These are phyloP conservation scores for Corvus hawaiiensis DNA, from an alignment of 2,113 vertebrate species.

Conservation along the genomic window DNA sequence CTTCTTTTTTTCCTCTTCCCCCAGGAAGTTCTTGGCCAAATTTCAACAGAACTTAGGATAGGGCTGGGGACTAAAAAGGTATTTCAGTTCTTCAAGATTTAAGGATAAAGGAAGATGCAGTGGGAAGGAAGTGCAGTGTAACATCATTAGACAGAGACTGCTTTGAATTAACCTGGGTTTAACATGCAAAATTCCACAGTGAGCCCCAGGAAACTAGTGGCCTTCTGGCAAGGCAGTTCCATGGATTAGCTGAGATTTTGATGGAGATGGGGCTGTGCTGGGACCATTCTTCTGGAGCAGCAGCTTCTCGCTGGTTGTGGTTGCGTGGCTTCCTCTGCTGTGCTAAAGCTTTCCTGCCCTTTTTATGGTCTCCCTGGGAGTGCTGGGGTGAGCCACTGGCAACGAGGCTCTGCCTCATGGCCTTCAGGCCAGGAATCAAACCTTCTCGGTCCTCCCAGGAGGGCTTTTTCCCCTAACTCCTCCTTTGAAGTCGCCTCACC, in stretches of 20 bases:
- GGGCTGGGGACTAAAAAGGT: neutral
- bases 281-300: neutral
- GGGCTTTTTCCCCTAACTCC: neutral
- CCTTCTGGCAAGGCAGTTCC: neutral
- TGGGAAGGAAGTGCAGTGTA: accelerated
- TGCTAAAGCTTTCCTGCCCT: neutral
- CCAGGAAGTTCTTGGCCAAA: conserved; percentile 33
- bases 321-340: neutral
- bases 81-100: neutral
- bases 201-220: neutral
- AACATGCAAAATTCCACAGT: accelerated
- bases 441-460: neutral
- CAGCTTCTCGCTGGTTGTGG: accelerated
- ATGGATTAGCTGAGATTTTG: accelerated
- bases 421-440: neutral
- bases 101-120: neutral
- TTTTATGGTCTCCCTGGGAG: neutral
- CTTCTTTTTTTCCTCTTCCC: conserved; percentile 38
- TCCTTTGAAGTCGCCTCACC: conserved; percentile 40
- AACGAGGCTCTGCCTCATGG: neutral
- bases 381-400: neutral
- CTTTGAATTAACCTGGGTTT: neutral
- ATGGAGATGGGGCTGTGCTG: neutral
- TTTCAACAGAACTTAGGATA: neutral
- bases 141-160: neutral